Percentiles rank a stretch among this genome's conserved stretches.
Conservation (phyloP, 2,888 invertebrate species). For the Oegoconia quadripuncta region DNA sequence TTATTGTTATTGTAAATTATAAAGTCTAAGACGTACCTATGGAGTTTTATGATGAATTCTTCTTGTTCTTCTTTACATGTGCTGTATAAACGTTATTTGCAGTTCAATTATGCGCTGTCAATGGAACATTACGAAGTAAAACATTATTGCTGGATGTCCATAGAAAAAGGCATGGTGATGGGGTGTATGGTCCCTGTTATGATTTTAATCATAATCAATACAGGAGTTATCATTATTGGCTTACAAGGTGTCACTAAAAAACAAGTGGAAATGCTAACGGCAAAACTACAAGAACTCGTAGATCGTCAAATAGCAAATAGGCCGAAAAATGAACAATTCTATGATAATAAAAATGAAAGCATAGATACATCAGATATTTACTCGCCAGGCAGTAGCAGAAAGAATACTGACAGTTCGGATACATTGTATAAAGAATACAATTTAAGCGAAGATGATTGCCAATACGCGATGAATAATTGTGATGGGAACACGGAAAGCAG, state of each 20-base stretch:
- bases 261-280: constrained; percentile 64
- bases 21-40: too few species aligned
- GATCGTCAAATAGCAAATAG: constrained; percentile 65
- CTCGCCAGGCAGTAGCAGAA: constrained; percentile 60
- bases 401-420: constrained; percentile 68
- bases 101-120: constrained; percentile 83
- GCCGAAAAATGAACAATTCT: constrained; percentile 49
- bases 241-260: constrained; percentile 67
- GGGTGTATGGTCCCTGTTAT: constrained; percentile 87
- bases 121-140: constrained; percentile 85
- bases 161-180: constrained; percentile 86
- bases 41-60: too few species aligned
- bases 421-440: constrained; percentile 61
- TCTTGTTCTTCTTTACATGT: too few species aligned
- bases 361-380: constrained; percentile 59
- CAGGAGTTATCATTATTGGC: constrained; percentile 79
- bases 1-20: too few species aligned
- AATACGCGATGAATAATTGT: constrained; percentile 42
- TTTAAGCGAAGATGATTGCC: constrained; percentile 60
- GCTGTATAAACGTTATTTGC: constrained; percentile 31
- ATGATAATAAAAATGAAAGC: constrained; percentile 50
- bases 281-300: constrained; percentile 65
- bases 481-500: constrained; percentile 45
- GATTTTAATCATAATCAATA: constrained; percentile 82
- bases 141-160: constrained; percentile 88